phyloP scores from a whole-genome alignment of 1,140 invertebrate species.

The Teleopsis dalmanni region DNA sequence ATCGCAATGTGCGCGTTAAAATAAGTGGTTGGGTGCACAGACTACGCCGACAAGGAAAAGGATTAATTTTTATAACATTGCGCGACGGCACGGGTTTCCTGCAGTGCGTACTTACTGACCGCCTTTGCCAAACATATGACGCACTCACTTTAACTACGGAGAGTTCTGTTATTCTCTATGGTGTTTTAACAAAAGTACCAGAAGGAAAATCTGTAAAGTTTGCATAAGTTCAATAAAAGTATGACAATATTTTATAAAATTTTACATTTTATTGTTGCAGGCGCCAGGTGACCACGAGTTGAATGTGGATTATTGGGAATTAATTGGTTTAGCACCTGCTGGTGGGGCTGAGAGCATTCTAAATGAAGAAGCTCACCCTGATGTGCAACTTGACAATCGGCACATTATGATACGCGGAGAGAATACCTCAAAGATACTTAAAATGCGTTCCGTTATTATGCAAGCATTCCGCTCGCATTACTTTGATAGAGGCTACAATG shows the following conservation, averaged over 20 bases:
- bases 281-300: conserved; percentile 96
- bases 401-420: conserved; percentile 99
- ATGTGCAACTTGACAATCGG: conserved; percentile 95
- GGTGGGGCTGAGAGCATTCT: conserved; percentile 95
- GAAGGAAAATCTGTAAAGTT: conserved; percentile 77
- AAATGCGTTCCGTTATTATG: conserved; percentile 80
- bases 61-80: conserved; percentile 87
- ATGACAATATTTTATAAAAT: neutral
- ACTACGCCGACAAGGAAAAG: conserved; percentile 84
- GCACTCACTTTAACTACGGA: conserved; percentile 86
- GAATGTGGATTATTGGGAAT: conserved; percentile 88
- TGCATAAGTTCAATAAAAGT: conserved; percentile 62
- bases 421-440: conserved; percentile 90
- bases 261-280: conserved; percentile 48
- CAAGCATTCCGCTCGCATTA: conserved; percentile 94
- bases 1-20: conserved; percentile 70
- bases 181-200: conserved; percentile 72
- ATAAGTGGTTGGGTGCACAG: conserved; percentile 94
- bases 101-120: conserved; percentile 84
- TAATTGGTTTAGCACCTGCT: conserved; percentile 85
- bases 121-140: conserved; percentile 89
- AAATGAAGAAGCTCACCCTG: conserved; percentile 95
- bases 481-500: conserved; percentile 73
- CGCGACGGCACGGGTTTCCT: conserved; percentile 94
- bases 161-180: conserved; percentile 79